Evolutionary conservation across 2,113 vertebrate species (phyloP), one percentile per base, ranked within the genome.

Genomic region (Regulus satrapa): DNA sequence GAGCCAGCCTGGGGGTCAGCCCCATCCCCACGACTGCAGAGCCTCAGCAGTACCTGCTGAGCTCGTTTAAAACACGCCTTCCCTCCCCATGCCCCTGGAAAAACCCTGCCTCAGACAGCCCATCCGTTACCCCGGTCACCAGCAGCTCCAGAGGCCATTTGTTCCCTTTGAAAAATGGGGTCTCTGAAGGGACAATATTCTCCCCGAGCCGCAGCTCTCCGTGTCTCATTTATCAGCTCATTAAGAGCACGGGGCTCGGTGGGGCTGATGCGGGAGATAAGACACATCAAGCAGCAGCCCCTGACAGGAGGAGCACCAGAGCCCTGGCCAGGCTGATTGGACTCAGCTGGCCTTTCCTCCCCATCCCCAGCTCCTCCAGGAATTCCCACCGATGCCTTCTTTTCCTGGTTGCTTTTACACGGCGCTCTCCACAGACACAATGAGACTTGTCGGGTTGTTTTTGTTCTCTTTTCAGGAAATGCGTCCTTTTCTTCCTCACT

Each of bases 191-290:
- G 80, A 75, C 88, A 73, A 62, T 87, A 63, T 95, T 91, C 82
- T 32, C 78, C 88, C 74, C 52, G 14, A 94, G 95, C 91, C 88
- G 71, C 55, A 29, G 95, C 92, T 89, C 74, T 97, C 95, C 11
- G 38, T 75, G 78, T 83, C 89, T 97, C 92, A 58, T 68, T 26
- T 62, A 85, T 96, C 97, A 97, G 96, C 87, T 97, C 96, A 82
- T 95, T 97, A 93, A 88, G 88, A 89, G 38, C 73, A 5, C 51
- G 12, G 67, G 8, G 59, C 88, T 66, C 6, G 8, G 54, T 12
- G 85, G 81, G 91, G 89, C 68, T 4, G 91, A 95, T 97, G 85
- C 21, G 38, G 36, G 28, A 92, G 95, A 96, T 96, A 96, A 97
- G 85, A 69, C 75, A 54, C 91, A 73, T 96, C 95, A 94, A 88